Percentiles rank a stretch among this genome's conserved stretches.
Conservation (phyloP, 2,797 vertebrate genomes). For the Thunnus albacares region DNA sequence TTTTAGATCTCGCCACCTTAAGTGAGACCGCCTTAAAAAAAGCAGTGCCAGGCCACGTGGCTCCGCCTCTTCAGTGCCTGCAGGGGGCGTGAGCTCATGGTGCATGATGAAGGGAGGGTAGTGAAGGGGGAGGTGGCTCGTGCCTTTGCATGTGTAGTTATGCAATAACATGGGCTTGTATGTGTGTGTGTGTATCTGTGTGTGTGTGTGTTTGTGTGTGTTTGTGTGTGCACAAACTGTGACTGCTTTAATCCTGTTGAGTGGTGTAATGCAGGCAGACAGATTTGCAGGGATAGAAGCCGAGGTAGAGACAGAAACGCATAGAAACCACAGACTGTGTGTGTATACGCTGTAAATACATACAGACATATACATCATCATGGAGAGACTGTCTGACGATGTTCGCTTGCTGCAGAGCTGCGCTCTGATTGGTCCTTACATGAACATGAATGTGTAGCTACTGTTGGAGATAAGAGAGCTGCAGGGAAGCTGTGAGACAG, state of each 20-base stretch:
- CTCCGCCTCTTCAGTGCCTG: constrained; percentile 76
- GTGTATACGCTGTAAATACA: constrained; percentile 2
- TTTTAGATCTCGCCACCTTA: constrained; percentile 62
- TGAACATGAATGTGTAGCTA: constrained; percentile 36
- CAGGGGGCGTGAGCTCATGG: constrained; percentile 82
- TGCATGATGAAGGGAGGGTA: constrained; percentile 73
- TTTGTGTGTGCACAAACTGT: constrained; percentile 22
- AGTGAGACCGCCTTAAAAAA: constrained; percentile 72
- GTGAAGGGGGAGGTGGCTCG: constrained; percentile 61
- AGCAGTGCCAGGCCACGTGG: constrained; percentile 20
- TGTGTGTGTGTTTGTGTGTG: constrained; percentile 27
- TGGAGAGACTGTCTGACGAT: constrained; percentile 18
- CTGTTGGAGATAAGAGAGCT: constrained; percentile 49
- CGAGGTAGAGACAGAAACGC: constrained; percentile 61
- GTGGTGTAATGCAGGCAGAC: constrained; percentile 77
- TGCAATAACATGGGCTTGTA: constrained; percentile 78
- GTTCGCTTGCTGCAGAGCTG: constrained; percentile 45
- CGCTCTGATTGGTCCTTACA: constrained; percentile 55
- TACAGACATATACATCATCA: constrained; percentile 14
- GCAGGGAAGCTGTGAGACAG: constrained; percentile 69
- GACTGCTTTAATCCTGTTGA: constrained; percentile 79
- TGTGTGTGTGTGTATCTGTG: constrained; percentile 35
- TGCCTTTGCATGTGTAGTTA: constrained; percentile 84
- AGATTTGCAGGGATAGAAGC: constrained; percentile 69
- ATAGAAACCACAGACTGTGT: constrained; percentile 21